phyloP scores from a whole-genome alignment of 1,140 invertebrate species.

The Zaprionus ornatus region DNA sequence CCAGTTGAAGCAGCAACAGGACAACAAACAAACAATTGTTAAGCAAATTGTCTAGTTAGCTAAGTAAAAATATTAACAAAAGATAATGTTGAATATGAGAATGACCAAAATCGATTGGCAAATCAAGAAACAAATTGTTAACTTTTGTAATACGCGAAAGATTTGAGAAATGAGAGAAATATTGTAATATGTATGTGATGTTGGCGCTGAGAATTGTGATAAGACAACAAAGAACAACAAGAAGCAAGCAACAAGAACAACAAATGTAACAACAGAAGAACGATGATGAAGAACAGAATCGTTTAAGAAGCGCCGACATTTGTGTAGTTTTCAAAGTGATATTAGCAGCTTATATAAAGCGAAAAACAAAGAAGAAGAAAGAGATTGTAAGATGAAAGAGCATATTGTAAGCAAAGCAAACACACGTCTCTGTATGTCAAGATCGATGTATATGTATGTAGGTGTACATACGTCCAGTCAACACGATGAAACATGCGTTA shows the following conservation, averaged over 20 bases:
- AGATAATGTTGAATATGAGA: conserved; percentile 58
- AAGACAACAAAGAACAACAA: conserved; percentile 39
- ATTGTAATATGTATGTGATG: conserved; percentile 54
- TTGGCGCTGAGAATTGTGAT: conserved; percentile 73
- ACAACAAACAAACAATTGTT: conserved; percentile 63
- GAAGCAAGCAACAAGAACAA: conserved; percentile 52
- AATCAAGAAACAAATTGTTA: conserved; percentile 69
- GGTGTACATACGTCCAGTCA: conserved; percentile 12
- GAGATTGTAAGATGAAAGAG: conserved; percentile 4
- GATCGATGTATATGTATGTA: conserved; percentile 14
- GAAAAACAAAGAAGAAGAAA: conserved; percentile 34
- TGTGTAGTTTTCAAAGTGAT: conserved; percentile 77
- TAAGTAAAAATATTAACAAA: conserved; percentile 63
- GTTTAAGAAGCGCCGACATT: conserved; percentile 63
- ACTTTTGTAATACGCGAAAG: conserved; percentile 71
- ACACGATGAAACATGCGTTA: conserved; percentile 51
- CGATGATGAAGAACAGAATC: conserved; percentile 32
- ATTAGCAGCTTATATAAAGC: conserved; percentile 64
- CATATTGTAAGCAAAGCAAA: conserved; percentile 48
- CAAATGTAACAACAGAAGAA: conserved; percentile 65
- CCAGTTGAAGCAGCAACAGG: conserved; percentile 56
- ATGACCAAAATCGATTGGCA: conserved; percentile 72
- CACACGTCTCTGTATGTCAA: conserved; percentile 34
- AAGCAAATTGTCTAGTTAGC: conserved; percentile 80
- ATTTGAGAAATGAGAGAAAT: conserved; percentile 1